A percentile compares a stretch with the other conserved stretches of the same genome.
phyloP scores from a whole-genome alignment of 2,797 vertebrate species.

The Sarcophilus harrisii region DNA sequence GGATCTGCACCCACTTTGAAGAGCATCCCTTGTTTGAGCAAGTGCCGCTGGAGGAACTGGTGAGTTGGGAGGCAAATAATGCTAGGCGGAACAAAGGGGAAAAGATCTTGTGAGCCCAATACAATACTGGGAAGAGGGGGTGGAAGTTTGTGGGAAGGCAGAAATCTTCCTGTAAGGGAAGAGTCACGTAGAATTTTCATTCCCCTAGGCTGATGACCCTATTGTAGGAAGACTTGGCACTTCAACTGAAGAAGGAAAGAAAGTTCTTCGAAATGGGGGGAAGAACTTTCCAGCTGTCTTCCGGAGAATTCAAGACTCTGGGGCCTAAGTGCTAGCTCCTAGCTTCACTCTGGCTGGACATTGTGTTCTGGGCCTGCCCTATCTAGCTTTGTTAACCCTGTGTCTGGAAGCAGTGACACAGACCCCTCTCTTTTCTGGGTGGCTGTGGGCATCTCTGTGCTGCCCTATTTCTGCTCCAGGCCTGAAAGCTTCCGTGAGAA shows the following conservation, averaged over 20 bases:
- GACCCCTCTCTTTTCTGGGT: constrained; percentile 7
- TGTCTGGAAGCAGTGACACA: constrained; percentile 21
- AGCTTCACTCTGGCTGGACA: constrained; percentile 30
- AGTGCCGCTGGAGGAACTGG: constrained; percentile 90
- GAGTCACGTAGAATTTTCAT: background rate
- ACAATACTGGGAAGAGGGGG: background rate
- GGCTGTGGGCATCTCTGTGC: background rate
- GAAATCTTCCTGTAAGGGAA: background rate
- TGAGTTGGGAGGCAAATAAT: constrained; percentile 73
- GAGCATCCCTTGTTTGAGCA: constrained; percentile 92
- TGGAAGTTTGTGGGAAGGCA: background rate
- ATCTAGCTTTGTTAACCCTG: background rate
- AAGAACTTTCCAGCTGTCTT: constrained; percentile 93
- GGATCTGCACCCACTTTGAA: constrained; percentile 94
- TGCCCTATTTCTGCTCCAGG: background rate
- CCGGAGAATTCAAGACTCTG: constrained; percentile 86
- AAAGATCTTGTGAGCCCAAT: background rate
- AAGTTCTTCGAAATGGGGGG: constrained; percentile 92
- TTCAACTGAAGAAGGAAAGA: constrained; percentile 95
- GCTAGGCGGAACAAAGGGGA: background rate
- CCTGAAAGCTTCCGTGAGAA: background rate
- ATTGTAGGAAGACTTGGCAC: constrained; percentile 89
- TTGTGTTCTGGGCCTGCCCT: constrained; percentile 31
- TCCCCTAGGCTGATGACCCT: constrained; percentile 88
- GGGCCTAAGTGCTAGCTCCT: constrained; percentile 37